Percentiles rank a stretch among this genome's conserved stretches.
phyloP scores from a whole-genome alignment of 1,140 invertebrate species.

The Drosophila gunungcola region DNA sequence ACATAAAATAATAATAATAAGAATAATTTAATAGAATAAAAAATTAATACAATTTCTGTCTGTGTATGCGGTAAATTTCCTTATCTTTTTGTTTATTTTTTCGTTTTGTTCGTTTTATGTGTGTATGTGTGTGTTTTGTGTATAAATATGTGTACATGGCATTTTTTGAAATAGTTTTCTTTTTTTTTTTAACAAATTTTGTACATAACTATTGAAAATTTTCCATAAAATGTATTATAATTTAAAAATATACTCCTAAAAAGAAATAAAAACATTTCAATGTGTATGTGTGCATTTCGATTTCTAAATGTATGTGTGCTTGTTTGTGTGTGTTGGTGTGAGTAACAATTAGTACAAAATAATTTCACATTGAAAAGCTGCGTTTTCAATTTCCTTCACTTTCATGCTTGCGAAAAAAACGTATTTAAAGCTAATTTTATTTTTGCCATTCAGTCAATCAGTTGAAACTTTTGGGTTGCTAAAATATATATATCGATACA shows the following conservation, averaged over 20 bases:
- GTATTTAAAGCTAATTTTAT: constrained; percentile 68
- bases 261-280: constrained; percentile 39
- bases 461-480: constrained; percentile 82
- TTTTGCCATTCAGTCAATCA: constrained; percentile 85
- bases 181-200: constrained; percentile 59
- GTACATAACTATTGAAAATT: constrained; percentile 49
- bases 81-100: constrained; percentile 21
- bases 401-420: constrained; percentile 47
- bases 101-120: constrained; percentile 44
- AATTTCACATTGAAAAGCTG: constrained; percentile 72
- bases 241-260: constrained; percentile 22
- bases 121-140: constrained; percentile 41
- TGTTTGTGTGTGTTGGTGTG: constrained; percentile 48
- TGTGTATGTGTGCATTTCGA: constrained; percentile 29
- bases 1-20: constrained; percentile 82
- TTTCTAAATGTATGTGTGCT: constrained; percentile 24
- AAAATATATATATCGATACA: constrained; percentile 44
- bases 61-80: constrained; percentile 39
- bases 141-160: constrained; percentile 75
- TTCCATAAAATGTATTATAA: constrained; percentile 35
- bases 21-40: constrained; percentile 84
- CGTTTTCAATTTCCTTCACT: constrained; percentile 50
- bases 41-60: constrained; percentile 81
- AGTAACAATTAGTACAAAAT: constrained; percentile 81
- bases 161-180: constrained; percentile 49